Base-by-base conservation (phyloP, 2,888 invertebrate genomes). In the Seira ritae region DNA sequence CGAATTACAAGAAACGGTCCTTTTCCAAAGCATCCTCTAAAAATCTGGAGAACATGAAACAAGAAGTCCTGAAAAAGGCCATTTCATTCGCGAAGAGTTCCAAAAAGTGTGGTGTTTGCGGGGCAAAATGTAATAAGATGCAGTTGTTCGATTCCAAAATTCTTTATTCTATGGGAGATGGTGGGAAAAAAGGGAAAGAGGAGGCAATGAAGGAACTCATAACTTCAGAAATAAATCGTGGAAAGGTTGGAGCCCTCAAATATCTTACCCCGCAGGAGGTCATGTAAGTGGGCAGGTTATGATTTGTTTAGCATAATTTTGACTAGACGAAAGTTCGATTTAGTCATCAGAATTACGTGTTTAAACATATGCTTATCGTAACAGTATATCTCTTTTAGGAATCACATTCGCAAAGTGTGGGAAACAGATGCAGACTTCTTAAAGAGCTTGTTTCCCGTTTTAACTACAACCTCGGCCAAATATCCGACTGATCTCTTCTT, bases 401-500 rank as follows among this genome's bases (percentile, higher is more conserved):
- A 93, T n/a, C 94, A 94, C 89, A 92, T 98, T 87, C 92, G 94
- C 24, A 90, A 93, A 67, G 92, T 97, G 31, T 96, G 95, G 92
- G 90, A 92, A 75, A 93, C 94, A 87, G 96, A 98, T 89, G 92
- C 92, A 60, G 93, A 94, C 0, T 91, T 96, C 4, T 90, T 98
- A 1, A 91, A 91, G 83, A 90, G 93, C n/a, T 91, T 96, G n/a
- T 93, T 95, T 77, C 95, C 96, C 0, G 92, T 95, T 67, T 91
- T 97, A 0, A 92, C 91, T 84, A 89, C 91, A 81, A 89, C 93
- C 3, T 91, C 91, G 0, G 88, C 90, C 0, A 91, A 92, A 79
- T 91, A 93, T 88, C 94, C 96, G 0, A 95, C 95, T 0, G 96
- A 99, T 91, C 90, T 95, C 76, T 96, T 99, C 90, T 99, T 98